phyloP scores from a whole-genome alignment of 1,140 invertebrate genomes.

The Drosophila serrata region DNA sequence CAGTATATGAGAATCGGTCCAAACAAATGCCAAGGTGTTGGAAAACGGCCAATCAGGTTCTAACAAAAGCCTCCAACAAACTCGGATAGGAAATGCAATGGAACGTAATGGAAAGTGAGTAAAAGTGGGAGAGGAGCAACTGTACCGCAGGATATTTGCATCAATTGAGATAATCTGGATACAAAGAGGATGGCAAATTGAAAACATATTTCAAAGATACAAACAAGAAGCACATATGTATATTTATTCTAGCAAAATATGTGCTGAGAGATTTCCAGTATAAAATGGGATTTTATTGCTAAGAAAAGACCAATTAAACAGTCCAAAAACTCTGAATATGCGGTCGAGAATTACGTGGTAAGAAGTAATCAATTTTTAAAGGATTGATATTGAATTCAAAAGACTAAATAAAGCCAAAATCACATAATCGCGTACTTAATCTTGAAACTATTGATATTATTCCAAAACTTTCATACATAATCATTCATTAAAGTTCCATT shows the following conservation, averaged over 20 bases:
- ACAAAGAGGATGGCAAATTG: slow-evolving; percentile 3
- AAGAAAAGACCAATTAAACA: no score
- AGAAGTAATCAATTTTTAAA: background rate
- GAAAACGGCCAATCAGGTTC: slow-evolving; percentile 38
- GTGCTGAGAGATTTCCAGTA: no score
- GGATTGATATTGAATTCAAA: no score
- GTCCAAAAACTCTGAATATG: background rate
- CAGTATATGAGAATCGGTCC: slow-evolving; percentile 7
- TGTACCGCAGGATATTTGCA: slow-evolving; percentile 1
- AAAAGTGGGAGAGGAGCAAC: background rate
- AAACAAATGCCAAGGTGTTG: slow-evolving; percentile 46
- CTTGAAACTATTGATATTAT: no score
- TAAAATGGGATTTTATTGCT: background rate
- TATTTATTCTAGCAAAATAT: background rate
- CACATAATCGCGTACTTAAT: no score
- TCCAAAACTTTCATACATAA: background rate
- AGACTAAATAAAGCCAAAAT: no score
- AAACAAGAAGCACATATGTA: background rate
- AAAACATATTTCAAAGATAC: background rate
- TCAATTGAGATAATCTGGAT: slow-evolving; percentile 15
- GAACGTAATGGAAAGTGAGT: background rate
- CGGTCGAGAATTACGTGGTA: background rate
- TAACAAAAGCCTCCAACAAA: slow-evolving; percentile 17
- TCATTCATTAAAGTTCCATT: no score
- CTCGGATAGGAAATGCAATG: background rate